Evolutionary conservation across 2,888 invertebrate species (phyloP), one percentile per base, ranked within the genome.

Genomic region (Hydropsyche betteni): DNA sequence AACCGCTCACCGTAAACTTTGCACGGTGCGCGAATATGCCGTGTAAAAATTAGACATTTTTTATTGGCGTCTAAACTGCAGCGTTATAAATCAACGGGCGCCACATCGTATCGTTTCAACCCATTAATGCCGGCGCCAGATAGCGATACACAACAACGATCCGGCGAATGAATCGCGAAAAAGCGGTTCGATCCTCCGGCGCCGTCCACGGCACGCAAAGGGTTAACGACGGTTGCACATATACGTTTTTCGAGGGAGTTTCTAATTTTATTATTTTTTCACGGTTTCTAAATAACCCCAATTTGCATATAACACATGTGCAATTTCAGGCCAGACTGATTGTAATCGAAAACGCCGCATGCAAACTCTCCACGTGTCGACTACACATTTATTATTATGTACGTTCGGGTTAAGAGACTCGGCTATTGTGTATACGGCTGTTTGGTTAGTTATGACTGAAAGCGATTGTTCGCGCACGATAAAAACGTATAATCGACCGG

Each of bases 291-390:
- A 76, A 68, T 69, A 74, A 64, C 69, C 52, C 50, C 69, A 55
- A 76, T 76, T 76, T 76, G 71, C 76, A 76, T 76, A 70, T 70
- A 53, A 64, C 24, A 36, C 52, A 74, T 68, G 74, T 76, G 76
- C 76, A 76, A 76, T 76, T 74, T 76, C 74, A 74, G 71, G 36
- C 76, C 76, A 74, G 76, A 70, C 76, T 73, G 76, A 74, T 74
- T 55, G 74, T 76, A 76, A 76, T 76, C 76, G 70, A 36, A 52
- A 53, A 24, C 33, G 44, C 52, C 70, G 53, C 70, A 70, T 70
- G 70, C 70, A 70, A 69, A 64, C 64, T 64, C 24, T 24, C 34
- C 64, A 64, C 34, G 64, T 64, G 64, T 64, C 64, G 64, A 64
- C 64, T 64, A 64, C 64, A 64, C n/a, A 24, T 61, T 61, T 61